Percentiles rank a stretch among this genome's conserved stretches.
Conservation (phyloP, 2,888 invertebrate genomes). For the Ormyrus nitidulus region DNA sequence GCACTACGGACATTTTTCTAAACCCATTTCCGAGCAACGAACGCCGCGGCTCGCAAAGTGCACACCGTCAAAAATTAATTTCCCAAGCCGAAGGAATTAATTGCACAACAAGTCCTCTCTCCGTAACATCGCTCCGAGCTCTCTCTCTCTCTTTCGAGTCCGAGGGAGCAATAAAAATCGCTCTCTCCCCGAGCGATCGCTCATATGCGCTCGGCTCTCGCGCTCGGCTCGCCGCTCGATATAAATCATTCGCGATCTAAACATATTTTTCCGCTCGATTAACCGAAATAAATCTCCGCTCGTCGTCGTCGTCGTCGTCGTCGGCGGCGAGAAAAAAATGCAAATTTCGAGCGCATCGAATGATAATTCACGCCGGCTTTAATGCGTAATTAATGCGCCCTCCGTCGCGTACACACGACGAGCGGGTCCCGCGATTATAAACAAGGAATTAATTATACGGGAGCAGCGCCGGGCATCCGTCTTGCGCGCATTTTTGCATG, state of each 20-base stretch:
- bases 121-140: not conserved
- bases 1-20: no score
- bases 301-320: not conserved
- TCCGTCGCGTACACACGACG: slow-evolving; percentile 15
- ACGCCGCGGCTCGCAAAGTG: no score
- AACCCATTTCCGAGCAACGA: no score
- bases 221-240: not conserved
- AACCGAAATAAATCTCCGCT: slow-evolving; percentile 45
- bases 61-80: slow-evolving; percentile 21
- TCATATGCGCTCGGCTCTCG: not conserved
- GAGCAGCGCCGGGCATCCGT: not conserved
- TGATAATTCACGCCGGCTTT: slow-evolving; percentile 24
- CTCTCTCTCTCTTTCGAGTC: not conserved
- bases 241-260: slow-evolving; percentile 53
- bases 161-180: not conserved
- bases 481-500: slow-evolving; percentile 24
- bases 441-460: slow-evolving; percentile 42
- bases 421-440: slow-evolving; percentile 17
- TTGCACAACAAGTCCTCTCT: slow-evolving; percentile 14
- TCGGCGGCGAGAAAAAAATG: slow-evolving; percentile 15
- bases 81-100: slow-evolving; percentile 24
- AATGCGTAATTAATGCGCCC: slow-evolving; percentile 37
- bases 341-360: slow-evolving; percentile 21
- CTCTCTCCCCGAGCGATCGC: not conserved
- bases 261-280: slow-evolving; percentile 53